Evolutionary conservation across 2,888 invertebrate species (phyloP).

Genomic region (Pachydiplax longipennis): DNA sequence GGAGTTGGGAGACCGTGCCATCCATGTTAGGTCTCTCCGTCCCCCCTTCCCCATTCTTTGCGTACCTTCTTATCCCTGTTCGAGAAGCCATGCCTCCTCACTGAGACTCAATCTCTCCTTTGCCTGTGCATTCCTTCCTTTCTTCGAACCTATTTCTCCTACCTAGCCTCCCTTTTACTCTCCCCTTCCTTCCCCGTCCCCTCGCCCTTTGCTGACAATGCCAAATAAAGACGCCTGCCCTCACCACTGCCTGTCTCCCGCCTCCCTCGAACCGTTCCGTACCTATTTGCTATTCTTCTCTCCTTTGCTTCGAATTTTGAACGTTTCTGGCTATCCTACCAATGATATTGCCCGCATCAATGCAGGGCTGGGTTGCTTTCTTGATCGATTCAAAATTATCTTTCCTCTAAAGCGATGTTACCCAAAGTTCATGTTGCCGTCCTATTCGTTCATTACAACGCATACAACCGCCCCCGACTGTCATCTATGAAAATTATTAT

Average conservation of each 20-base stretch:
- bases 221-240: neutral
- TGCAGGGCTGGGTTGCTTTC: too few species aligned
- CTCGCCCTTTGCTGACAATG: neutral
- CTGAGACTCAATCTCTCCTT: neutral
- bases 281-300: neutral
- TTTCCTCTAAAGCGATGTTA: too few species aligned
- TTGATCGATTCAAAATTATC: too few species aligned
- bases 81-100: neutral
- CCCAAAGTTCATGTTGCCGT: too few species aligned
- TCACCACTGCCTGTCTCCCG: neutral
- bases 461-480: too few species aligned
- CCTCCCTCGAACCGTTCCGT: neutral
- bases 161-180: neutral
- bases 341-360: too few species aligned
- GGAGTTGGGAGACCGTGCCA: neutral
- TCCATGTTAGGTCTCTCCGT: neutral
- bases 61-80: neutral
- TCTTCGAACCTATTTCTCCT: neutral
- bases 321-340: too few species aligned
- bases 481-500: too few species aligned
- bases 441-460: too few species aligned
- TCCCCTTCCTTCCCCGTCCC: neutral
- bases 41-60: neutral
- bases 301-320: neutral
- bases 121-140: neutral